Base-by-base conservation (phyloP, 2,797 vertebrate species). In the Cyclura pinguis region DNA sequence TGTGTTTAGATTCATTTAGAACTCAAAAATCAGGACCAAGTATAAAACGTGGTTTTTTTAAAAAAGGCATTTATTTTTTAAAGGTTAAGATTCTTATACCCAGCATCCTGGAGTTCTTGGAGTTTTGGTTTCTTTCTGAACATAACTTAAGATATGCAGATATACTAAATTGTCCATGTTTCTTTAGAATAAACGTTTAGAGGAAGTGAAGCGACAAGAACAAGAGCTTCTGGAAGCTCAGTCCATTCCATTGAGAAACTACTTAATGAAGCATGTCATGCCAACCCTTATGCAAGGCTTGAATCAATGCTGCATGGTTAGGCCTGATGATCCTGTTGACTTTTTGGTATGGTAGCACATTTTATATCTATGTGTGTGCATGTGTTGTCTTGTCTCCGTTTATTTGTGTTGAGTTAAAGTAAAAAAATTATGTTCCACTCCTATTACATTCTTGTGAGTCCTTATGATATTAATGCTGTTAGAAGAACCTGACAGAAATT, bases 201-300 rank as follows among this genome's bases (percentile, higher is more conserved):
- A 98, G 80, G 97, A 98, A 95, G 96, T 96, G 57, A 98, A 95
- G 89, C 96, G 93, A 88, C 97, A 98, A 96, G 98, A 99, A 93
- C 95, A 97, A 78, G 97, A 98, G 67, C 91, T 98, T 27, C 73
- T 99, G 92, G 97, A 98, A 93, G 97, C 95, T 1, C 97, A 97
- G 91, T 98, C 98, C 0, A 4, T 94, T 73, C 97, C 98, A 2
- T 92, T 99, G 94, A 97, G 97, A 85, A 98, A 96, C 90, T 99
- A 99, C 92, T 95, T 99, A 94, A 97, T 97, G 97, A 96, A 96
- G 80, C 96, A 98, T 0, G 97, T 99, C 50, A 98, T 99, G 98
- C 98, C 98, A 85, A 98, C 98, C 0, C 97, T 99, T 80, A 97
- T 97, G 85, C 96, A 96, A 93, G 99, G 99, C 1, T 97, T 99